Evolutionary conservation across 1,140 invertebrate genomes (phyloP), one percentile per base, ranked within the genome.

Genomic region (Bombus ignitus): DNA sequence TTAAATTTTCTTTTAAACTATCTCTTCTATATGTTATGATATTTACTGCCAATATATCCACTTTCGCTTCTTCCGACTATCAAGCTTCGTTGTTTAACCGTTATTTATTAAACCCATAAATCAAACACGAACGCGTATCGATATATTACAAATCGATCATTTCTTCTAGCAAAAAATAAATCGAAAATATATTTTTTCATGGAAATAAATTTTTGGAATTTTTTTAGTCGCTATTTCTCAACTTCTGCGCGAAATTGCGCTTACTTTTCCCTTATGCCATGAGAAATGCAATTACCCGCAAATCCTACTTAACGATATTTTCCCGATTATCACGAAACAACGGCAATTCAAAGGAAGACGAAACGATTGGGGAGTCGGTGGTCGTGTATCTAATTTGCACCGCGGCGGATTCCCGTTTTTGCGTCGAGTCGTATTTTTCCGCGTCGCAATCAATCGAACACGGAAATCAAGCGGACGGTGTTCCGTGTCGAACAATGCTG

Each of bases 381-480:
- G 18, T 66, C 1, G n/a, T 35, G 77, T 35, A 72, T 35, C 66
- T 66, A 39, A 81, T 59, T 62, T 32, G 68, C 37, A 12, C 44
- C 39, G 66, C 18, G 39, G 47, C 57, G 32, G 62, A 70, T 70
- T 39, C 37, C 65, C 81, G 57, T 77, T 75, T 57, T 12, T 47
- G 25, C 65, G 47, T 62, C 59, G 66, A 44, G 28, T 25, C 18
- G 44, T 28, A 25, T 53, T 78, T 83, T 59, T 15, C 65, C 28
- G 53, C 74, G 62, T 78, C 10, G 74, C 74, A 39, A 80, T 85
- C 83, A 53, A 85, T 85, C 39, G 76, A 35, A 57, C n/a, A 35
- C 66, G 75, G 83, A 85, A 84, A 80, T 85, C 83, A 65, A 62
- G 39, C 75, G 66, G 22, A 42, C 82, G 65, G 37, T 28, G 82